Evolutionary conservation across 53 echinoderm and acorn worm genomes (phyloP), one percentile per base, ranked within the genome.

Genomic region (Paracentrotus lividus): DNA sequence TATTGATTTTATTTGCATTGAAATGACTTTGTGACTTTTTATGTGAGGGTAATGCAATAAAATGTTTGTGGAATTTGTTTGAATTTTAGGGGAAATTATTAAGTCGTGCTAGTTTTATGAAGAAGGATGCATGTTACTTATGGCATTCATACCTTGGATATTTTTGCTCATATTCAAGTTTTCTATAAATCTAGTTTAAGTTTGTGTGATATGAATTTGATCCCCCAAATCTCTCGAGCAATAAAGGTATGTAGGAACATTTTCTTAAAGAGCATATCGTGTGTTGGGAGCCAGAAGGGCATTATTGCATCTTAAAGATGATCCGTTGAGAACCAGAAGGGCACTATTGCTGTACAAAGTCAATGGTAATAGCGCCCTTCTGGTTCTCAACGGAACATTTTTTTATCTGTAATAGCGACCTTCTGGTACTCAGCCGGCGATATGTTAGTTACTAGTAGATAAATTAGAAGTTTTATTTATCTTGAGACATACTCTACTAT

Each of bases 181-280:
- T 16, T 72, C 40, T 64, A 14, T 38, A 4, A 72, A 20, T 36
- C 36, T 38, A 6, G 20, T 2, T 8, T 16, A 20, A 32, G 40
- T 16, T 72, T 40, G 40, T 38, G 7, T 72, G 36, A 40, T 36
- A 3, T 38, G 27, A 20, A 4, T n/a, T 47, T 42, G 5, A 24
- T 26, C 44, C 44, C 24, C 44, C 26, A 33, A 47, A 81, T 47
- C n/a, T 47, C 47, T n/a, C 44, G 47, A 81, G 81, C 81, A 81
- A 81, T 81, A 81, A 81, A 81, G 44, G n/a, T 32, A 81, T 26
- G 33, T 16, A 47, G 81, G n/a, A 81, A 45, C 44, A 45, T 81
- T 3, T 81, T 13, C 6, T 78, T 24, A 24, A 44, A 81, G n/a
- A n/a, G n/a, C n/a, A n/a, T n/a, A n/a, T n/a, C n/a, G n/a, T n/a